Base-by-base conservation (phyloP, 2,888 invertebrate genomes). In the Drosophila hamatofila region DNA sequence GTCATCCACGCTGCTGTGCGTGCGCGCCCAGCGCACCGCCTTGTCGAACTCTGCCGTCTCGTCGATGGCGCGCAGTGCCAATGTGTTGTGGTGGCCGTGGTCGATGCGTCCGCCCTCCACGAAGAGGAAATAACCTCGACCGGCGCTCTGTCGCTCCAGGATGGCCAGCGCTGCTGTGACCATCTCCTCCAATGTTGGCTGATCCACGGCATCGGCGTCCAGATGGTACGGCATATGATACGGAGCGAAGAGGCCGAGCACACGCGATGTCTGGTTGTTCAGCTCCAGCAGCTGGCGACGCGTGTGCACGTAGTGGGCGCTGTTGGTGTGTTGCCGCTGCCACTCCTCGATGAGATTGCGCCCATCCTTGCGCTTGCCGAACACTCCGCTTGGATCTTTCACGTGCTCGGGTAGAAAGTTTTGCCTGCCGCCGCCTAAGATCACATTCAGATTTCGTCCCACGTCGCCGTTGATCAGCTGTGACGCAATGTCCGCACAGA, bases 31-130 rank as follows among this genome's bases (percentile, higher is more conserved):
- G 71, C 94, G 91, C 49, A 97, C 94, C 2, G 98, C 96, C 83
- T 95, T 94, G 58, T 96, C 94, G 89, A 97, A 95, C 90, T 96
- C 96, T 0, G 96, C 94, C 0, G 97, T 96, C 91, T 98, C 98
- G 80, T 96, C 95, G 0, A 98, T 93, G 0, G 98, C 96, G 16
- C 94, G 94, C 52, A 94, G 94, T 0, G 96, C 96, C 66, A 93
- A 92, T 52, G 94, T 95, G 27, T 94, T 94, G 91, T 98, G 97
- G 89, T 97, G 97, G 0, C 96, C 97, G 76, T 95, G 95, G 91
- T 97, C 97, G 75, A 97, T 97, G 90, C 95, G 94, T 2, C 96
- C 96, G 66, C 96, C 95, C 93, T 95, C 95, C 2, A 97, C 96
- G 81, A 97, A 95, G 2, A 97, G 93, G 81, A 97, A 96, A 91